Evolutionary conservation across 2,113 vertebrate genomes (phyloP).

Genomic region (Holacanthus passer): DNA sequence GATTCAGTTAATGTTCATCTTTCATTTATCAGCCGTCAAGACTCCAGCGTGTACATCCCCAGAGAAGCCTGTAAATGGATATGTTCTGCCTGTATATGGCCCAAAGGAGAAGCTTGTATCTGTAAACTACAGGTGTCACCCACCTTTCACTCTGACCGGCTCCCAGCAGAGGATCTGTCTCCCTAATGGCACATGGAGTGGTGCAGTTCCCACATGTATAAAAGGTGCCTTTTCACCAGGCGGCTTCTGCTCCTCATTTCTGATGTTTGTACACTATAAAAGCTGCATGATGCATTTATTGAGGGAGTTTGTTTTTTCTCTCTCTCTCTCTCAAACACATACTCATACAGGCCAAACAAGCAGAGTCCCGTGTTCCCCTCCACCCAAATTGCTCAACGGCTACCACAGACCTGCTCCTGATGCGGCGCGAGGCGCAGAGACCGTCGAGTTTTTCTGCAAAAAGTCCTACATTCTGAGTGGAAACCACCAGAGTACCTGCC

Average conservation of each 20-base stretch:
- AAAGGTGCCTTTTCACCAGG: conserved; percentile 84
- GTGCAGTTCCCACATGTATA: conserved; percentile 88
- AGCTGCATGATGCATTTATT: neutral
- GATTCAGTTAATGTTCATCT: neutral
- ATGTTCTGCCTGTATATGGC: conserved; percentile 84
- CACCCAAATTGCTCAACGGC: conserved; percentile 86
- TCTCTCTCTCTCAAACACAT: neutral
- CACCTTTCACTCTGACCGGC: conserved; percentile 88
- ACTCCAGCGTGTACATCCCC: conserved; percentile 85
- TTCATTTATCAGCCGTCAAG: conserved; percentile 56
- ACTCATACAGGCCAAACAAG: conserved; percentile 61
- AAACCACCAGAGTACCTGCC: conserved; percentile 86
- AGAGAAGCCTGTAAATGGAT: conserved; percentile 85
- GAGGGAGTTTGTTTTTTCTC: neutral
- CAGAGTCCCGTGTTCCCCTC: conserved; percentile 85
- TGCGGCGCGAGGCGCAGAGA: conserved; percentile 75
- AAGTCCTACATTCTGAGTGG: conserved; percentile 89
- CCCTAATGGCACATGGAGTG: conserved; percentile 89
- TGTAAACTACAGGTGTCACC: conserved; percentile 89
- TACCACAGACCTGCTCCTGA: conserved; percentile 81
- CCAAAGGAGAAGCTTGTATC: conserved; percentile 81
- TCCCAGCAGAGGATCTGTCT: conserved; percentile 88
- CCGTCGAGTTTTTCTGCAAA: conserved; percentile 90
- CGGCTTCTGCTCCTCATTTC: neutral
- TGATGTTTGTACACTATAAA: conserved; percentile 4